Base-by-base conservation (phyloP, 2,797 vertebrate species). In the Avahi laniger region DNA sequence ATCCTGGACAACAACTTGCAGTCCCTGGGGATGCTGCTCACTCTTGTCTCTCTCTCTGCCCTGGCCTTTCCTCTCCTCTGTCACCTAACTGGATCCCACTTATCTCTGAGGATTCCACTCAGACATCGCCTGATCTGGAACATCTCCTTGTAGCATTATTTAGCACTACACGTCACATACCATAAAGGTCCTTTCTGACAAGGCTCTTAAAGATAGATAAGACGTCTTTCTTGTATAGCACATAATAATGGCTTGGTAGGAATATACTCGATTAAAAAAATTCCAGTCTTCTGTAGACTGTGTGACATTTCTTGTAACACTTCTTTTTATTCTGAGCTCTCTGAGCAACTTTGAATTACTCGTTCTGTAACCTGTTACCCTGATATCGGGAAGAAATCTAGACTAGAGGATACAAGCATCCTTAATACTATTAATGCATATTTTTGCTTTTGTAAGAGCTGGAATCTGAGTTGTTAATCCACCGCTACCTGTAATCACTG, bases 281-380 rank as follows among this genome's bases (percentile, higher is more conserved):
- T 28, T 72, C 33, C 87, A 22, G 46, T 79, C 72, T 43, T 94
- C 90, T 63, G 11, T 88, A 88, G 54, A 92, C 6, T 76, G 61
- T 54, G 17, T 73, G 63, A 73, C 52, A 91, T 83, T 72, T 93
- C 65, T 89, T 54, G 1, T 59, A 94, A 94, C 95, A 92, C 33
- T 57, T 9, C 22, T 13, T 70, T 88, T 59, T 70, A 65, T 84
- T 79, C 26, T n/a, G 35, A 65, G 14, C 13, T 59, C 75, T 94
- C 41, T 63, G 63, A 80, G 48, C 11, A 84, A 91, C n/a, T 76
- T 86, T 24, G 38, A 30, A 50, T 81, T 61, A 59, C 48, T 48
- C 80, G 70, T 41, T 82, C n/a, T 69, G 2, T 38, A 69, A 1
- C 28, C 30, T 5, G 26, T 70, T 91, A 76, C 35, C 73, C 72